Evolutionary conservation across 2,113 vertebrate genomes (phyloP).

Genomic region (Chloropsis cyanopogon): DNA sequence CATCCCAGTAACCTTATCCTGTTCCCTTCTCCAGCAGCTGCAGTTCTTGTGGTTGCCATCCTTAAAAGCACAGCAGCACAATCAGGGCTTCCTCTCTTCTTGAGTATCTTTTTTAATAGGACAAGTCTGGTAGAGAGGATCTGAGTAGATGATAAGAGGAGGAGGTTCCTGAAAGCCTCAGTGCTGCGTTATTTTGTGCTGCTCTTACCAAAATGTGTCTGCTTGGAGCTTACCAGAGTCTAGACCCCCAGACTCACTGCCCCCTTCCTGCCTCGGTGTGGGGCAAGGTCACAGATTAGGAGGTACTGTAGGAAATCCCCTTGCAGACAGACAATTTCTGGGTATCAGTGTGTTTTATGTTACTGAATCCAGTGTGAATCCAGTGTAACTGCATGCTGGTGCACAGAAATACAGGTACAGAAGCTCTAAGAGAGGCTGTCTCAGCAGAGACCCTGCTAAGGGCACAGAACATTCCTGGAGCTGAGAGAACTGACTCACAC

Average conservation of each 20-base stretch:
- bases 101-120: neutral
- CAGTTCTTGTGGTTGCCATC: neutral
- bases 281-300: neutral
- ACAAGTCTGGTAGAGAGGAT: neutral
- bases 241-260: neutral
- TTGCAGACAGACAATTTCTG: neutral
- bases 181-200: neutral
- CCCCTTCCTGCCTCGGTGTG: neutral
- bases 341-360: neutral
- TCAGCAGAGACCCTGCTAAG: neutral
- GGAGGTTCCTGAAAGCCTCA: neutral
- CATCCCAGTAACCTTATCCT: neutral
- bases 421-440: neutral
- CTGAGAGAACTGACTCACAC: neutral
- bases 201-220: neutral
- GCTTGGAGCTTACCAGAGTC: neutral
- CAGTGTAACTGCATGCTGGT: neutral
- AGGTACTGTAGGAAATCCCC: neutral
- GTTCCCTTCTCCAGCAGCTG: neutral
- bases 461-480: neutral
- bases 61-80: neutral
- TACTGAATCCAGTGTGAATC: neutral
- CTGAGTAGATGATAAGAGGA: neutral
- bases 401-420: neutral
- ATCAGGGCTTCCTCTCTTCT: neutral